phyloP scores from a whole-genome alignment of 2,888 invertebrate species.

The Drosophila paracracens region DNA sequence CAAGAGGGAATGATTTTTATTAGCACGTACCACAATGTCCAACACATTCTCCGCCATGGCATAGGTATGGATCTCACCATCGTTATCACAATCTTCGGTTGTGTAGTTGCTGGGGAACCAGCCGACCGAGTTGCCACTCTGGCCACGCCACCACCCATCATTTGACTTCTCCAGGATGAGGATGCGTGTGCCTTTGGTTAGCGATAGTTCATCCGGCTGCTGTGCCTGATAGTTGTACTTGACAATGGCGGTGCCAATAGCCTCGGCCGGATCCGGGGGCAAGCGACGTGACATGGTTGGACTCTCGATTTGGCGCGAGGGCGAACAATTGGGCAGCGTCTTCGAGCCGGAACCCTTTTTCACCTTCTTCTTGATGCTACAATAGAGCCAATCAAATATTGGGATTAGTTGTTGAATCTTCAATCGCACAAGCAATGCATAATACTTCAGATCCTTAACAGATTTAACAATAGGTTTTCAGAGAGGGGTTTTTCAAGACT shows the following conservation, averaged over 20 bases:
- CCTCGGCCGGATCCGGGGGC: constrained; percentile 94
- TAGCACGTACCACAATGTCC: constrained; percentile 91
- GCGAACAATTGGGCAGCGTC: constrained; percentile 93
- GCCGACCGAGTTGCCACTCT: constrained; percentile 88
- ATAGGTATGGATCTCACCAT: constrained; percentile 95
- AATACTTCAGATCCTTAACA: background rate
- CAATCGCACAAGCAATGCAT: too few relatives aligned
- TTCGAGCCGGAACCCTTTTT: constrained; percentile 93
- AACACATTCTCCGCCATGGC: constrained; percentile 98
- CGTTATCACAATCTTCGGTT: constrained; percentile 94
- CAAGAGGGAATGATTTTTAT: too few relatives aligned
- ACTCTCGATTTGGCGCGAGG: constrained; percentile 91
- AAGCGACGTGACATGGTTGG: constrained; percentile 90
- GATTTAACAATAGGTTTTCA: constrained; percentile 2
- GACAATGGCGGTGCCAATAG: constrained; percentile 95
- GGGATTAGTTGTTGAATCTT: background rate
- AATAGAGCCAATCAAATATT: constrained; percentile 45
- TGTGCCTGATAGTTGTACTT: constrained; percentile 98
- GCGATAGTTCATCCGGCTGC: constrained; percentile 97
- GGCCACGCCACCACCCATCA: constrained; percentile 99
- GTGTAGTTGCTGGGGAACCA: constrained; percentile 99
- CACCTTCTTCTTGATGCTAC: constrained; percentile 94
- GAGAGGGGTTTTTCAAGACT: background rate
- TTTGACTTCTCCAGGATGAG: constrained; percentile 98
- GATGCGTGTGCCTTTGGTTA: constrained; percentile 97